A percentile compares a stretch with the other conserved stretches of the same genome.
Conservation (phyloP, 53 echinoderm and acorn worm genomes). For the Temnopleurus reevesii region DNA sequence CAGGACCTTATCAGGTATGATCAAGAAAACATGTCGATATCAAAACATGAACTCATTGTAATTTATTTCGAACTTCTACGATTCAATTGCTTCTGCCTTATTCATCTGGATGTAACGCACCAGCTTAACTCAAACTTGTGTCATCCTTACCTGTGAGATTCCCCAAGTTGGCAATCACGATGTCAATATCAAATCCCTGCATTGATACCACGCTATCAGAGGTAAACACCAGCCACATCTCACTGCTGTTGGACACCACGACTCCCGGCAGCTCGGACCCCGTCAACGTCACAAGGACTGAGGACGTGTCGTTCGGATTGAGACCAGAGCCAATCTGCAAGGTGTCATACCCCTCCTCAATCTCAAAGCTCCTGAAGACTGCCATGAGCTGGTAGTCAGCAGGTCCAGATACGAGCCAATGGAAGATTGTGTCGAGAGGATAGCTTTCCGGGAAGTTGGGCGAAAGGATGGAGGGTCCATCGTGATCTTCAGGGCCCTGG, state of each 20-base stretch:
- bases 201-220: neutral
- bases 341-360: slow-evolving; percentile 39
- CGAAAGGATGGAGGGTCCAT: too few species aligned
- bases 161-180: neutral
- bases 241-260: neutral
- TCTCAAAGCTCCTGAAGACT: slow-evolving; percentile 39
- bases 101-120: too few species aligned
- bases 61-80: too few species aligned
- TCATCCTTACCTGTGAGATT: neutral
- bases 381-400: neutral
- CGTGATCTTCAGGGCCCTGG: too few species aligned
- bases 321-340: slow-evolving; percentile 43
- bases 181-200: neutral
- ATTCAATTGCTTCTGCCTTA: too few species aligned
- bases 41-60: too few species aligned
- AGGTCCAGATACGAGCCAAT: neutral
- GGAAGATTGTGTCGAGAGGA: neutral
- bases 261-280: neutral
- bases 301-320: neutral
- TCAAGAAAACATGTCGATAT: too few species aligned
- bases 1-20: too few species aligned
- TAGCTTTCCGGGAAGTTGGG: neutral
- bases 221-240: neutral
- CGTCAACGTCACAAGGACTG: neutral
- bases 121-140: too few species aligned